These are phyloP conservation scores for Brenthis hecate DNA, from an alignment of 2,888 invertebrate species.

Conservation along the genomic window DNA sequence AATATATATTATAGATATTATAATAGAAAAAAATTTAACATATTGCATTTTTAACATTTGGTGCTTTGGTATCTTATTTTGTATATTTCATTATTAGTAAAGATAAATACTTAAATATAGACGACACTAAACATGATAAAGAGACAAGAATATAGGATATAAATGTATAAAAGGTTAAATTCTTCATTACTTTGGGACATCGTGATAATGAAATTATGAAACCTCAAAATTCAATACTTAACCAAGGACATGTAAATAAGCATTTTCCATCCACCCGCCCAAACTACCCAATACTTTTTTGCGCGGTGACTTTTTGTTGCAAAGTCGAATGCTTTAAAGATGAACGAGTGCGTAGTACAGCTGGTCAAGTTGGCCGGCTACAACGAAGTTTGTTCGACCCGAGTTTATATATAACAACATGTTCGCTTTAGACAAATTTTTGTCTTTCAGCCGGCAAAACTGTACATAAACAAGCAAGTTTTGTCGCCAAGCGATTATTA, in stretches of 20 bases:
- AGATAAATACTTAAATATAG: background rate
- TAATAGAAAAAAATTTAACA: constrained; percentile 4
- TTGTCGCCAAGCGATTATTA: too few relatives aligned
- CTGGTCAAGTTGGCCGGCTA: too few relatives aligned
- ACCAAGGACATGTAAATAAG: background rate
- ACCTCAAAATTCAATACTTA: background rate
- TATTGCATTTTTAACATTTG: constrained; percentile 23
- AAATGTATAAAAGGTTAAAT: constrained; percentile 19
- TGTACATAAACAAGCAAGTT: too few relatives aligned
- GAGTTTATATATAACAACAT: too few relatives aligned
- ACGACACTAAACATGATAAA: background rate
- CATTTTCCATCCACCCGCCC: background rate
- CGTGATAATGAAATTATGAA: background rate
- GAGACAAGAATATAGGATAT: constrained; percentile 2
- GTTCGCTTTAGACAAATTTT: too few relatives aligned
- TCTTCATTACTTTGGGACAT: constrained; percentile 2
- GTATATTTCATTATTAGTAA: constrained; percentile 14
- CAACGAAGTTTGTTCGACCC: too few relatives aligned
- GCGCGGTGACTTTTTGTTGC: too few relatives aligned
- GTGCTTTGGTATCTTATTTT: constrained; percentile 29
- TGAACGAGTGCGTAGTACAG: too few relatives aligned
- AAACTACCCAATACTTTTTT: too few relatives aligned
- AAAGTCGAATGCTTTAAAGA: too few relatives aligned
- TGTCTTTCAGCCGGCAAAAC: too few relatives aligned
- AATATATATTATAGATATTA: constrained; percentile 25